Conservation (phyloP, 2,797 vertebrate genomes). For the Dermochelys coriacea region DNA sequence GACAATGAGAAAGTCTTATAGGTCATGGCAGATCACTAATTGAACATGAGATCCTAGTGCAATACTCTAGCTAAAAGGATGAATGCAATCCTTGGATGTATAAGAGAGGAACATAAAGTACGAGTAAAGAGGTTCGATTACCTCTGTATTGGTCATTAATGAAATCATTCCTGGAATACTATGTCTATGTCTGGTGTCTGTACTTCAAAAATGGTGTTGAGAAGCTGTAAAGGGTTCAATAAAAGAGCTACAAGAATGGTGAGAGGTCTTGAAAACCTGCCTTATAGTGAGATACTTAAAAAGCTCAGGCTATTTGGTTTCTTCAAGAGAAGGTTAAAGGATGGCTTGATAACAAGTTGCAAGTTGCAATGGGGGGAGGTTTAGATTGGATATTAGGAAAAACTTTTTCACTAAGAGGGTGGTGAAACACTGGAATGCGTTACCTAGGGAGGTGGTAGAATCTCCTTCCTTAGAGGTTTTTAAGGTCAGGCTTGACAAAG, state of each 20-base stretch:
- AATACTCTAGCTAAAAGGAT: not conserved
- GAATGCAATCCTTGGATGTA: not conserved
- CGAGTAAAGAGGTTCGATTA: not conserved
- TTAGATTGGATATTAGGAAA: too few relatives aligned
- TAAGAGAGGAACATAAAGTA: not conserved
- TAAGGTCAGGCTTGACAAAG: too few relatives aligned
- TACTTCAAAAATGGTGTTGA: not conserved
- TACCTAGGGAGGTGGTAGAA: too few relatives aligned
- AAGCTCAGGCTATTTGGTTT: not conserved
- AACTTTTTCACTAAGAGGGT: too few relatives aligned
- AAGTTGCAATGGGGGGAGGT: too few relatives aligned
- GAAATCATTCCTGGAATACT: not conserved
- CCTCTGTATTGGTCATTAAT: not conserved
- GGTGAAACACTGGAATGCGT: too few relatives aligned
- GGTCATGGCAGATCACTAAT: not conserved
- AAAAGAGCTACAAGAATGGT: not conserved
- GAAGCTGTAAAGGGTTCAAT: not conserved
- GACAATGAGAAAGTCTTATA: not conserved
- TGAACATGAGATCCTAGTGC: not conserved
- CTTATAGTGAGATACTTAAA: not conserved
- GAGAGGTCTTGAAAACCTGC: not conserved
- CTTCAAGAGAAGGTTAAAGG: not conserved
- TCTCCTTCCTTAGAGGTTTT: too few relatives aligned
- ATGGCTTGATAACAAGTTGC: not conserved
- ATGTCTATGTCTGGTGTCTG: not conserved